A percentile compares a stretch with the other conserved stretches of the same genome.
phyloP scores from a whole-genome alignment of 1,140 invertebrate species.

The Acromyrmex heyeri region DNA sequence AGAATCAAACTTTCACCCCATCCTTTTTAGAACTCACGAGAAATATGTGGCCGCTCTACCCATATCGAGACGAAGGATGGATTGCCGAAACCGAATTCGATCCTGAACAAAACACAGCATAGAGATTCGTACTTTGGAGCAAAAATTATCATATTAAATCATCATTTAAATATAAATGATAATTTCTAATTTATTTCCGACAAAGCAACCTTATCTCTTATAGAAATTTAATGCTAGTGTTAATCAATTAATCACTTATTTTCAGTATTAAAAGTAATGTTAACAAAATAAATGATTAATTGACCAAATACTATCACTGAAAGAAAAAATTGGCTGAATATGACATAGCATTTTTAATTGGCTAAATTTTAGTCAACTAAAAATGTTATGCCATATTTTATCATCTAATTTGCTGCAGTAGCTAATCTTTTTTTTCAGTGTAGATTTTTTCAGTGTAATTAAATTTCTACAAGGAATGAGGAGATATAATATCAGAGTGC shows the following conservation, averaged over 20 bases:
- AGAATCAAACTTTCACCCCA: slow-evolving; percentile 44
- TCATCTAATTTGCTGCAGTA: no score
- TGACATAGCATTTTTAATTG: no score
- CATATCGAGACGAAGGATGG: slow-evolving; percentile 57
- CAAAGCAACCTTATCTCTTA: neutral
- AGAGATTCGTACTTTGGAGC: neutral
- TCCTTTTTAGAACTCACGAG: slow-evolving; percentile 47
- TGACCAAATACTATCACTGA: no score
- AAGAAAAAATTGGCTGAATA: no score
- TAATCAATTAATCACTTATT: no score
- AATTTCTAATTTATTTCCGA: neutral
- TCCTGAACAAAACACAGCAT: neutral
- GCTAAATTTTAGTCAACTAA: no score
- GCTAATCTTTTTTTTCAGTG: no score
- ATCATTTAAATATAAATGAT: neutral
- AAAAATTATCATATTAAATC: neutral
- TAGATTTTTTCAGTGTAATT: no score
- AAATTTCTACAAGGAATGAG: neutral
- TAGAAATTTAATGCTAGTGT: no score
- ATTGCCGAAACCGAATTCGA: slow-evolving; percentile 50
- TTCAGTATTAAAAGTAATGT: no score
- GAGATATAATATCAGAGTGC: neutral
- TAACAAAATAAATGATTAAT: no score
- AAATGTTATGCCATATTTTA: no score
- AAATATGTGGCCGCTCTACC: slow-evolving; percentile 70